Base-by-base conservation (phyloP, 2,888 invertebrate genomes). In the Noctua janthina region DNA sequence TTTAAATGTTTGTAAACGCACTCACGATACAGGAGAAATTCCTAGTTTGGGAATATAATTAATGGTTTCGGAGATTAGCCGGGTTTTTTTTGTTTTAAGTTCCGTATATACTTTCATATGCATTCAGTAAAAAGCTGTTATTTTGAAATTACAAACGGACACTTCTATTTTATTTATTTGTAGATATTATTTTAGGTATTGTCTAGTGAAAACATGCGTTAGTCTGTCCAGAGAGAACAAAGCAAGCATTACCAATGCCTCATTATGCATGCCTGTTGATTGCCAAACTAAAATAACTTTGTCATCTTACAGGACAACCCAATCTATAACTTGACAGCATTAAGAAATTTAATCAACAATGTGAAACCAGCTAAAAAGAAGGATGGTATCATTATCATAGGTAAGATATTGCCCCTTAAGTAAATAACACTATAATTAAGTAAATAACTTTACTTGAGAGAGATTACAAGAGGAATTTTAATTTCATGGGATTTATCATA, bases 351-450 rank as follows among this genome's bases (percentile, higher is more conserved):
- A 23, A 97, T 99, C 39, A 97, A 97, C 82, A 98, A 98, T 97
- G 98, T 98, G 0, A 98, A 98, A 95, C 98, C 98, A 66, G 97
- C 98, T 0, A 98, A 99, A 96, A 98, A 98, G 94, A 97, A 98
- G 94, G 97, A 98, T 97, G 98, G 98, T 79, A 95, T 97, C 64
- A 95, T 97, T 88, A 97, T 98, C 49, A 98, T 99, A 88, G 98
- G 98, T 97, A 94, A 94, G 91, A 72, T 43, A 62, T n/a, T 7
- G 17, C 11, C 20, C 7, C 54, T 23, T 54, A 8, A 3, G 20
- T 23, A 23, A 35, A 35, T 70, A 35, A 51, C 15, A 29, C 3
- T 35, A 13, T 11, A 72, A 43, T 43, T 39, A 15, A 17, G 62
- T 29, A 29, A n/a, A 59, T n/a, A 6, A n/a, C 13, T 59, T 23